A percentile compares a stretch with the other conserved stretches of the same genome.
phyloP scores from a whole-genome alignment of 2,888 invertebrate species.

The Phalera bucephala region DNA sequence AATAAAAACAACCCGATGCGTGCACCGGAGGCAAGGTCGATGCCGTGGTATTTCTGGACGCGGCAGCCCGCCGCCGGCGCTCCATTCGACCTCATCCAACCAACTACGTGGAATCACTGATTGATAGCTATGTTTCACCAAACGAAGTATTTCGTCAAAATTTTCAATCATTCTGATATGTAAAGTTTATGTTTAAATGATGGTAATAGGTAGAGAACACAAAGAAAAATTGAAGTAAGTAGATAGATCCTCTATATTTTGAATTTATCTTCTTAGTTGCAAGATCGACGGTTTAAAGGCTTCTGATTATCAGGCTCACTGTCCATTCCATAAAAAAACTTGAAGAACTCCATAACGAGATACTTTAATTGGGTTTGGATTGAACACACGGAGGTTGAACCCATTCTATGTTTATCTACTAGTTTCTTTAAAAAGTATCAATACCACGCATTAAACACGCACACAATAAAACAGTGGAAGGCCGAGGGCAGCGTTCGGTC shows the following conservation, averaged over 20 bases:
- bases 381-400: conserved; percentile 16
- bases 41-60: conserved; percentile 75
- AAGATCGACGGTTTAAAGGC: too few relatives aligned
- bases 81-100: conserved; percentile 49
- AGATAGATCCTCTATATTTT: neutral
- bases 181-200: neutral
- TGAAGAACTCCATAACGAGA: too few relatives aligned
- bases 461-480: conserved; percentile 48
- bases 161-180: conserved; percentile 23
- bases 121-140: conserved; percentile 61
- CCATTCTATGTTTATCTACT: conserved; percentile 29
- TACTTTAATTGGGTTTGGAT: too few relatives aligned
- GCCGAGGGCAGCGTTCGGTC: conserved; percentile 60
- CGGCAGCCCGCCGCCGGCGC: conserved; percentile 48
- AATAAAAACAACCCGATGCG: conserved; percentile 71
- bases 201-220: neutral
- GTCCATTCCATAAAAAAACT: too few relatives aligned
- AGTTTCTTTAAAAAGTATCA: conserved; percentile 9
- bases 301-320: too few relatives aligned
- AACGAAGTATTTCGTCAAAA: conserved; percentile 49
- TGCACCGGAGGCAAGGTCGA: conserved; percentile 76
- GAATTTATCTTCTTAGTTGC: too few relatives aligned
- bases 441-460: conserved; percentile 35
- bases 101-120: conserved; percentile 58
- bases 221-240: neutral